Percentiles rank a stretch among this genome's conserved stretches.
phyloP scores from a whole-genome alignment of 2,113 vertebrate species.

The Xiphias gladius region DNA sequence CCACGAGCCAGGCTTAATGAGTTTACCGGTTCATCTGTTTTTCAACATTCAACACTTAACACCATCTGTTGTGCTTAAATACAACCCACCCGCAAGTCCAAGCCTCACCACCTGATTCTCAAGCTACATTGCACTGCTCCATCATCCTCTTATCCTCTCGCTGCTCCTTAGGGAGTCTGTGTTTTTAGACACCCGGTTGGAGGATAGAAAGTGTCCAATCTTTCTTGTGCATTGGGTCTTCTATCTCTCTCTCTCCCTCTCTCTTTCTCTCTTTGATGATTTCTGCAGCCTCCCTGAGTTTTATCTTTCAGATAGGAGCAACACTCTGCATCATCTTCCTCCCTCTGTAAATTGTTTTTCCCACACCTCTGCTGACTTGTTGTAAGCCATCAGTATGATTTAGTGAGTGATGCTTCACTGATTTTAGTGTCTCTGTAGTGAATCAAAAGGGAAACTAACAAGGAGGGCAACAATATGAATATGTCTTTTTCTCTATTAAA shows the following conservation, averaged over 20 bases:
- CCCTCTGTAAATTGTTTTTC: conserved; percentile 71
- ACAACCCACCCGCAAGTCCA: conserved; percentile 40
- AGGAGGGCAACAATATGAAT: conserved; percentile 42
- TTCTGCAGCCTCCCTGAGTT: conserved; percentile 43
- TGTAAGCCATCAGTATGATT: conserved; percentile 70
- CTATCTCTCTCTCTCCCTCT: conserved; percentile 37
- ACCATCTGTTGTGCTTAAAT: conserved; percentile 71
- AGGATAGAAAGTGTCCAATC: conserved; percentile 61
- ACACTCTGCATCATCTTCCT: conserved; percentile 71
- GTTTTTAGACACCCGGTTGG: conserved; percentile 37
- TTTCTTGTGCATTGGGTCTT: conserved; percentile 55
- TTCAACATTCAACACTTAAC: conserved; percentile 65
- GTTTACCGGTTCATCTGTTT: conserved; percentile 74
- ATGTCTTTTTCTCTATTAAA: conserved; percentile 13
- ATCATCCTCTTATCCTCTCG: conserved; percentile 48
- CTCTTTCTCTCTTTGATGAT: conserved; percentile 24
- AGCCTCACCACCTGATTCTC: conserved; percentile 56
- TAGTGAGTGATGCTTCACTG: conserved; percentile 62
- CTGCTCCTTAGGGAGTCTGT: conserved; percentile 61
- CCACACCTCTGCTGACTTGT: conserved; percentile 62
- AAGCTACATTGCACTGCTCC: conserved; percentile 6
- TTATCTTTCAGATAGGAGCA: conserved; percentile 65
- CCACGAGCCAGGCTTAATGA: conserved; percentile 70
- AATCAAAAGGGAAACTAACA: conserved; percentile 57
- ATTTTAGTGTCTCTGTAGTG: conserved; percentile 49